phyloP scores from a whole-genome alignment of 2,888 invertebrate species.

The Drepana falcataria region DNA sequence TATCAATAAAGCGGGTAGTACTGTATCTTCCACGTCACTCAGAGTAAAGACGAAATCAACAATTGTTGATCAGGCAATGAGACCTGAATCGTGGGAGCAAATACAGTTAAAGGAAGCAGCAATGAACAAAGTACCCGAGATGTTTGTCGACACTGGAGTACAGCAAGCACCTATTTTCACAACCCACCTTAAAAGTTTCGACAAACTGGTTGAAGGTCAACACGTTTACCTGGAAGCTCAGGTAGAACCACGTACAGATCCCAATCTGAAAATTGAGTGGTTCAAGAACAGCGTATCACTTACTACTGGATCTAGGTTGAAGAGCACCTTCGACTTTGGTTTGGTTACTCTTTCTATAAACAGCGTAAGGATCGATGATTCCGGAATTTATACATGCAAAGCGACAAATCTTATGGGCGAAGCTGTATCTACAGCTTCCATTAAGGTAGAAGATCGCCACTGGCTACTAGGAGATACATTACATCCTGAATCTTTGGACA shows the following conservation, averaged over 20 bases:
- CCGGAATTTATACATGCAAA: conserved; percentile 96
- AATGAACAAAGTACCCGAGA: conserved; percentile 92
- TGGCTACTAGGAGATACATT: conserved; percentile 92
- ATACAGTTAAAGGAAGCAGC: conserved; percentile 94
- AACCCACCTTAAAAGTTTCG: conserved; percentile 91
- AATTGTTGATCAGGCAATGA: conserved; percentile 89
- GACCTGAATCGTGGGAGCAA: conserved; percentile 95
- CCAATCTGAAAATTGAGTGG: conserved; percentile 93
- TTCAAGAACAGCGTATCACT: conserved; percentile 93
- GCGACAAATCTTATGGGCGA: conserved; percentile 96
- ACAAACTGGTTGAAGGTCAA: conserved; percentile 91
- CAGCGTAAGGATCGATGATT: conserved; percentile 92
- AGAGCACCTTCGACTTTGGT: conserved; percentile 98
- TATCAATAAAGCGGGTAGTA: conserved; percentile 95
- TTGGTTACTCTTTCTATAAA: conserved; percentile 95
- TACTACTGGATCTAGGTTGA: conserved; percentile 92
- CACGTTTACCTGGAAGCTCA: conserved; percentile 93
- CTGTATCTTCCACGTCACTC: conserved; percentile 93
- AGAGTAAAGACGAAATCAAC: conserved; percentile 91
- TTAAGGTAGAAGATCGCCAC: conserved; percentile 93
- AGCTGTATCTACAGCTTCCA: conserved; percentile 93
- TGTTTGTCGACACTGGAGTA: conserved; percentile 90
- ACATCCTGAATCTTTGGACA: conserved; percentile 92
- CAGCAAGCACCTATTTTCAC: conserved; percentile 98
- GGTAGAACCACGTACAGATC: conserved; percentile 93